A percentile compares a stretch with the other conserved stretches of the same genome.
Evolutionary conservation across 2,797 vertebrate genomes (phyloP).

Genomic region (Tragelaphus oryx): DNA sequence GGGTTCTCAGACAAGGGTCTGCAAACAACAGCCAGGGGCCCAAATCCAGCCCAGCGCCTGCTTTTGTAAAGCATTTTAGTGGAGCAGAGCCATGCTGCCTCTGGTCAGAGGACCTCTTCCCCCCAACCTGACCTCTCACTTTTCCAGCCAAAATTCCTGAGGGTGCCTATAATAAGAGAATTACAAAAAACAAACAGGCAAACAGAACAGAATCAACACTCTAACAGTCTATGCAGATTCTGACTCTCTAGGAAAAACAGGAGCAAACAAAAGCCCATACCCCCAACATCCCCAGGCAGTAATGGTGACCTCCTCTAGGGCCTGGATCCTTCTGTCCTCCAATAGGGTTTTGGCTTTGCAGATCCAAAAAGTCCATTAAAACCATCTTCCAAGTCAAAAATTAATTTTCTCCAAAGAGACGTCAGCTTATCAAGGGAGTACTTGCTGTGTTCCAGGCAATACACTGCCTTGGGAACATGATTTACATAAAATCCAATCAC

Average conservation of each 20-base stretch:
- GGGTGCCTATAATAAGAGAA: neutral
- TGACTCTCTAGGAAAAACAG: neutral
- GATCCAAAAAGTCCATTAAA: slow-evolving; percentile 23
- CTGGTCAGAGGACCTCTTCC: neutral
- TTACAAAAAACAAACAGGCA: neutral
- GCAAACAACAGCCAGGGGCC: neutral
- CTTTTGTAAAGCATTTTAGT: neutral
- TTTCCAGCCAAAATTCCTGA: neutral
- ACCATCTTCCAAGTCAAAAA: neutral
- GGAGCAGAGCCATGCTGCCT: neutral
- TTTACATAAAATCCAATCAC: neutral
- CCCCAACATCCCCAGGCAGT: accelerated
- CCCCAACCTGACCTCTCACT: neutral
- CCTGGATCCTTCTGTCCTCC: neutral
- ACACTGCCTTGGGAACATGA: neutral
- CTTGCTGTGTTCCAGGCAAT: neutral
- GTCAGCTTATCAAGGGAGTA: neutral
- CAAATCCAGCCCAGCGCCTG: neutral
- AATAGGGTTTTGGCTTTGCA: neutral
- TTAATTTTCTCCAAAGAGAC: slow-evolving; percentile 21
- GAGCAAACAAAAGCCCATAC: neutral
- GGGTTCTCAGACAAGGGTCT: neutral
- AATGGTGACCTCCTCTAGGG: neutral
- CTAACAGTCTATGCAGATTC: no score
- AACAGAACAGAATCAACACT: neutral